A percentile compares a stretch with the other conserved stretches of the same genome.
Conservation (phyloP, 1,140 invertebrate species). For the Calliopsis andreniformis region DNA sequence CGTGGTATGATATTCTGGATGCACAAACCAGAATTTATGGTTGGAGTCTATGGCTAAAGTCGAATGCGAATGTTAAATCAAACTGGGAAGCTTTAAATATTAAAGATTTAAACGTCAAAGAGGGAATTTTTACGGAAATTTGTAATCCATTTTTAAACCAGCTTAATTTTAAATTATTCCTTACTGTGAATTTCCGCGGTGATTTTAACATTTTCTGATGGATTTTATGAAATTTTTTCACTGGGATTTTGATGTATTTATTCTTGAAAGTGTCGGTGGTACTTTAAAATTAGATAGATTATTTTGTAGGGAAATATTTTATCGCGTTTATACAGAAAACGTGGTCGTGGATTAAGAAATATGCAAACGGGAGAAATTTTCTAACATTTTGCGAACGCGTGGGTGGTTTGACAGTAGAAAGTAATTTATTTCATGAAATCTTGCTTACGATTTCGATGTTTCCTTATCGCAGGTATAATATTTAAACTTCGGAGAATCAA, state of each 20-base stretch:
- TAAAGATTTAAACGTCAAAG: no score
- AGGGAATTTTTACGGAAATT: background rate
- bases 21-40: no score
- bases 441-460: background rate
- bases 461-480: background rate
- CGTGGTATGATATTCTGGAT: no score
- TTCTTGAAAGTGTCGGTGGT: no score
- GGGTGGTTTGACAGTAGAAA: background rate
- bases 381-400: background rate
- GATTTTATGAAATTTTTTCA: background rate
- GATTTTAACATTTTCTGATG: background rate
- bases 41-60: no score
- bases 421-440: background rate
- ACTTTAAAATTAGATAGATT: no score
- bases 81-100: no score
- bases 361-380: conserved; percentile 8
- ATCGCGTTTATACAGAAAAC: background rate
- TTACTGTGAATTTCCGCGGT: no score
- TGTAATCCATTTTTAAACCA: no score
- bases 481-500: no score
- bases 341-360: background rate
- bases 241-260: background rate
- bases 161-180: no score
- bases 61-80: no score
- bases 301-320: background rate